phyloP scores from a whole-genome alignment of 1,140 invertebrate genomes.

The Dendroctonus valens region DNA sequence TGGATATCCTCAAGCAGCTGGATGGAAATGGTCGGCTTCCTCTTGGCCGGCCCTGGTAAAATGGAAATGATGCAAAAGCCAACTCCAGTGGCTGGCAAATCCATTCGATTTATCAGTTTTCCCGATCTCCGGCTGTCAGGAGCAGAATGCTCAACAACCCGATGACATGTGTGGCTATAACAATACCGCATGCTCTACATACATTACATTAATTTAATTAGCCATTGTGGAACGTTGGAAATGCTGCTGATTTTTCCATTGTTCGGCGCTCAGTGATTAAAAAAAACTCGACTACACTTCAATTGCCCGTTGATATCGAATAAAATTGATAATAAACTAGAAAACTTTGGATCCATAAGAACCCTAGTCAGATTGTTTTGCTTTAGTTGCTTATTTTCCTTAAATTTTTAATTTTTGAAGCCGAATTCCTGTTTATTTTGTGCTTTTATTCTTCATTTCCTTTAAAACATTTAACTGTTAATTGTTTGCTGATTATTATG shows the following conservation, averaged over 20 bases:
- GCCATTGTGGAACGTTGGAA: constrained; percentile 24
- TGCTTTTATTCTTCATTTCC: no score
- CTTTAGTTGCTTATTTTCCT: background rate
- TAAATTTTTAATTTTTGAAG: no score
- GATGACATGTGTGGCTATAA: constrained; percentile 42
- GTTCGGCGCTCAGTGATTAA: background rate
- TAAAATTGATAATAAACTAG: background rate
- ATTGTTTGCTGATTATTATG: no score
- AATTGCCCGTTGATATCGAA: background rate
- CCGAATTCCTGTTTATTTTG: no score
- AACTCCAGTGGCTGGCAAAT: background rate
- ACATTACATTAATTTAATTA: constrained; percentile 44
- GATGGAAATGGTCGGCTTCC: no score
- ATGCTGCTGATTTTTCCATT: constrained; percentile 18
- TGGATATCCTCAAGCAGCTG: no score
- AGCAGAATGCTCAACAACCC: constrained; percentile 34
- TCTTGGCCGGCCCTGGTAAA: no score
- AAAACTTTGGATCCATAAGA: background rate
- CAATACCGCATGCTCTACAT: constrained; percentile 40
- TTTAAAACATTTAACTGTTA: no score
- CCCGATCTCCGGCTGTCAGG: constrained; percentile 37
- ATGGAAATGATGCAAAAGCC: constrained; percentile 6
- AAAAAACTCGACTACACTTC: background rate
- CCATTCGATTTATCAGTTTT: constrained; percentile 38
- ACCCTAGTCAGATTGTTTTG: background rate